phyloP scores from a whole-genome alignment of 2,797 vertebrate genomes.

The Potorous gilbertii region DNA sequence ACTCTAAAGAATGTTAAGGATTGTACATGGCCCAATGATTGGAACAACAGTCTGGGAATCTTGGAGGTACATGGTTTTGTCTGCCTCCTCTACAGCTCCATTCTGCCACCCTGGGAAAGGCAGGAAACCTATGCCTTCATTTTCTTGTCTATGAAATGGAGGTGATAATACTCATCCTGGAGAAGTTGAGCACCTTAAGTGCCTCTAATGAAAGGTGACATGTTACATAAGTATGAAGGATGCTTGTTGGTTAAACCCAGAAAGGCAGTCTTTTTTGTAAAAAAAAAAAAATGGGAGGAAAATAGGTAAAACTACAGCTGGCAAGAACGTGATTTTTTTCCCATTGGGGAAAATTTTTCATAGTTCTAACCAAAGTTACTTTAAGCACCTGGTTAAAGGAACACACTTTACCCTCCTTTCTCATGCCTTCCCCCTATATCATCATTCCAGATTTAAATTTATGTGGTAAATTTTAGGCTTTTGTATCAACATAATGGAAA shows the following conservation, averaged over 20 bases:
- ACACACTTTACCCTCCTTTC: slow-evolving; percentile 35
- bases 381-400: slow-evolving; percentile 45
- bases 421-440: neutral
- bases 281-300: slow-evolving; percentile 38
- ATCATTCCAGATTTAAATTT: neutral
- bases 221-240: slow-evolving; percentile 49
- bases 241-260: slow-evolving; percentile 58
- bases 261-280: slow-evolving; percentile 60
- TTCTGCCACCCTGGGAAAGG: slow-evolving; percentile 40
- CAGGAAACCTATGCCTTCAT: slow-evolving; percentile 32
- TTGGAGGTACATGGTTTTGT: neutral
- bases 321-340: slow-evolving; percentile 65
- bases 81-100: slow-evolving; percentile 37
- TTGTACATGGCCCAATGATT: slow-evolving; percentile 23
- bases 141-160: slow-evolving; percentile 61
- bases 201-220: slow-evolving; percentile 54
- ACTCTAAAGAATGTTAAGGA: slow-evolving; percentile 41
- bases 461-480: neutral
- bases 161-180: slow-evolving; percentile 30
- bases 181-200: slow-evolving; percentile 46
- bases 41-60: slow-evolving; percentile 6
- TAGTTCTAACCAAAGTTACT: slow-evolving; percentile 40
- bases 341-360: slow-evolving; percentile 51
- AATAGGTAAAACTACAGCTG: slow-evolving; percentile 60
- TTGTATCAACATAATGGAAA: neutral